These are phyloP conservation scores for Nephrotoma appendiculata DNA, from an alignment of 2,888 invertebrate species.

Conservation along the genomic window DNA sequence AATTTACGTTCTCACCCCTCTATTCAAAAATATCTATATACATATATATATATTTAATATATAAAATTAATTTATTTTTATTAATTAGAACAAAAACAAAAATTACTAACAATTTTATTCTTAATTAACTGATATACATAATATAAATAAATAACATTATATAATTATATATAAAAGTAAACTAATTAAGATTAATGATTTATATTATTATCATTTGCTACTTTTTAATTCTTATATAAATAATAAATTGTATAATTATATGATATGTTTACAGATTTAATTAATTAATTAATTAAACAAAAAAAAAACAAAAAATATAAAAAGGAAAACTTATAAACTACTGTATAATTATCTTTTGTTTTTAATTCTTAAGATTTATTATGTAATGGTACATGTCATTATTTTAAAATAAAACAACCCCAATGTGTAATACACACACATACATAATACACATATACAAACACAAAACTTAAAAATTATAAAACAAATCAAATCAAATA, in stretches of 20 bases:
- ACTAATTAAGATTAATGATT: not conserved
- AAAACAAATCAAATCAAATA: not conserved
- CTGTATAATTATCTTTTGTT: not conserved
- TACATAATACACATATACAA: not conserved
- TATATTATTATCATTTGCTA: not conserved
- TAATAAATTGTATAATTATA: not conserved
- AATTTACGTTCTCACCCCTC: not conserved
- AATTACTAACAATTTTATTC: not conserved
- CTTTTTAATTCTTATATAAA: not conserved
- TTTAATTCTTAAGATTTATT: not conserved
- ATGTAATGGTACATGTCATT: not conserved
- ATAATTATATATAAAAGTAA: not conserved
- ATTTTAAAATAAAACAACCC: not conserved
- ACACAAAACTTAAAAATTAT: not conserved
- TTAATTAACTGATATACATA: not conserved
- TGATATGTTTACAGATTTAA: not conserved
- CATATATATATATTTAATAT: not conserved
- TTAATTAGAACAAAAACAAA: not conserved
- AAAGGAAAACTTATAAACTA: not conserved
- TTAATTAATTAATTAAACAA: not conserved
- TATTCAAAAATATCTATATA: not conserved
- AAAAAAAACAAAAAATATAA: too few species aligned
- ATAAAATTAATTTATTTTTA: not conserved
- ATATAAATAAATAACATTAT: not conserved
- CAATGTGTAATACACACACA: not conserved